phyloP scores from a whole-genome alignment of 2,113 vertebrate species.

The Nibea coibor region DNA sequence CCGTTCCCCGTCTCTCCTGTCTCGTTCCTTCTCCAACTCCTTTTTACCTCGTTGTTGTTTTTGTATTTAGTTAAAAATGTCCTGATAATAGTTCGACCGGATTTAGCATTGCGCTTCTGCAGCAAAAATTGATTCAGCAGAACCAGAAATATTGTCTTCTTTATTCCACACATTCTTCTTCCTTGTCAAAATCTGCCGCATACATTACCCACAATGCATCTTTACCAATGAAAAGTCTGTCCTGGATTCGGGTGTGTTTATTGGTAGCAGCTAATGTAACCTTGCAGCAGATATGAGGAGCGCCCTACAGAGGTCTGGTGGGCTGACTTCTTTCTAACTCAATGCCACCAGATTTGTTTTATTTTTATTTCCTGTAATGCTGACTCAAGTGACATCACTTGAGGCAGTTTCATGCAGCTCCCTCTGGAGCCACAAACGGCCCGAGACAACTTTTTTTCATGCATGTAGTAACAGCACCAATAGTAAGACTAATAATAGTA shows the following conservation, averaged over 20 bases:
- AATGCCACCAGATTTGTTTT: not conserved
- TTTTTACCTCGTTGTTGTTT: not conserved
- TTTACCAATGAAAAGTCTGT: accelerated
- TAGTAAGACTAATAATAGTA: no score
- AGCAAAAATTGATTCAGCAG: not conserved
- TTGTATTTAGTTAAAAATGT: not conserved
- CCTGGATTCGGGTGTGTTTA: not conserved
- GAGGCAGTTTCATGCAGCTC: not conserved
- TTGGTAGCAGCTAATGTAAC: not conserved
- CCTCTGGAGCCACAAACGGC: no score
- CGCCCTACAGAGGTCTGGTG: no score
- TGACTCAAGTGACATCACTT: not conserved
- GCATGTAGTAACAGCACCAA: not conserved
- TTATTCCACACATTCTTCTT: not conserved
- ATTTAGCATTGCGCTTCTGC: not conserved
- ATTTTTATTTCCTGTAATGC: not conserved
- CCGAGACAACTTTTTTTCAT: not conserved
- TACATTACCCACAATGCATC: conserved; percentile 6
- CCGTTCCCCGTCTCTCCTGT: conserved; percentile 24
- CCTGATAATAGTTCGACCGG: not conserved
- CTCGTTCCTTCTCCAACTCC: conserved; percentile 12
- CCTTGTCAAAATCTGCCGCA: not conserved
- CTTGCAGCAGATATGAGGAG: not conserved
- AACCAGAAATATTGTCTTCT: not conserved
- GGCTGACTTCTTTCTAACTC: not conserved